A percentile compares a stretch with the other conserved stretches of the same genome.
These are phyloP conservation scores for Leptodactylus fuscus DNA, from an alignment of 2,113 vertebrate genomes.

Conservation along the genomic window DNA sequence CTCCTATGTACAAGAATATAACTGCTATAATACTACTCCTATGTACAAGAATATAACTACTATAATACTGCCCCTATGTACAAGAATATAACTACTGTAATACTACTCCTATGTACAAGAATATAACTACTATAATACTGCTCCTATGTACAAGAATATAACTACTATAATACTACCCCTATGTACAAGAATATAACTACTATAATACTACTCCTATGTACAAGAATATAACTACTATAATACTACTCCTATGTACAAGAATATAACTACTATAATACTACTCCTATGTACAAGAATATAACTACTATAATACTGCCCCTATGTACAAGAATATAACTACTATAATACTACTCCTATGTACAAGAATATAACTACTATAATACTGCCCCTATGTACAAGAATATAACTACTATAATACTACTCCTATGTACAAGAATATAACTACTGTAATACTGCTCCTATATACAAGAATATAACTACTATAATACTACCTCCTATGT, in stretches of 20 bases:
- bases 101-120: too few relatives aligned
- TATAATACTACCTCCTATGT: not conserved
- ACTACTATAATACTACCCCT: too few relatives aligned
- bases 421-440: not conserved
- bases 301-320: not conserved
- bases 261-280: constrained; percentile 22
- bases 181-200: not conserved
- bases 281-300: not conserved
- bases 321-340: not conserved
- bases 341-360: not conserved
- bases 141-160: too few relatives aligned
- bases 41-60: not conserved
- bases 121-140: too few relatives aligned
- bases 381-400: not conserved
- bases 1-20: not conserved
- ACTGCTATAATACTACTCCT: not conserved
- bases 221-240: constrained; percentile 23
- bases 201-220: constrained; percentile 6
- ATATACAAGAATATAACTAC: constrained; percentile 16
- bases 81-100: constrained; percentile 1
- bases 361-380: not conserved
- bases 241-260: not conserved
- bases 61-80: not conserved
- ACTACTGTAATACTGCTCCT: not conserved
- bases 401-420: not conserved